Percentiles rank a stretch among this genome's conserved stretches.
phyloP scores from a whole-genome alignment of 2,888 invertebrate species.

The Standfussiana lucernea region DNA sequence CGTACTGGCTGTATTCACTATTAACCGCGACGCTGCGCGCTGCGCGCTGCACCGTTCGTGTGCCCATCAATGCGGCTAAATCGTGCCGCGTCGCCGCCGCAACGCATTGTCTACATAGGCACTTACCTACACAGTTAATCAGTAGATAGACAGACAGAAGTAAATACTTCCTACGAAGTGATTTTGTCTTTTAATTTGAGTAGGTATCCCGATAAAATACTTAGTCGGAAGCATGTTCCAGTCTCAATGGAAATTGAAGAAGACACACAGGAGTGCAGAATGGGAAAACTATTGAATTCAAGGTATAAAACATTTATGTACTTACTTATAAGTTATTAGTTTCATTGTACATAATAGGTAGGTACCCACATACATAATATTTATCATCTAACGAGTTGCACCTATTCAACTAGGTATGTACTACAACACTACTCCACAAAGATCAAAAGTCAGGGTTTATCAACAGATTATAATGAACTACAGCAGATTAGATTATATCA shows the following conservation, averaged over 20 bases:
- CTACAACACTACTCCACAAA: not conserved
- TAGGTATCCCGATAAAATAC: no score
- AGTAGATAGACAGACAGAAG: no score
- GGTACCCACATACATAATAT: not conserved
- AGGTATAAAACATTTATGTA: not conserved
- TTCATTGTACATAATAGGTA: not conserved
- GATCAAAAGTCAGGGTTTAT: constrained; percentile 15
- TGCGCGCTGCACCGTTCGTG: no score
- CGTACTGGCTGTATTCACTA: no score
- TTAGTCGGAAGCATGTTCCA: not conserved
- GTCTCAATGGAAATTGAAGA: not conserved
- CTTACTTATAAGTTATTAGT: no score
- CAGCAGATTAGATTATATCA: constrained; percentile 6
- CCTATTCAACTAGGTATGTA: not conserved
- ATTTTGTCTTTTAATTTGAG: no score
- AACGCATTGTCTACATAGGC: no score
- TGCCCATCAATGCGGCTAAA: no score
- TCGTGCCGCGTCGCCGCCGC: no score
- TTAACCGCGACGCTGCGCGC: no score
- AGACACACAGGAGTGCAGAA: not conserved
- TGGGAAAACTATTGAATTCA: not conserved
- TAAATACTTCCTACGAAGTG: no score
- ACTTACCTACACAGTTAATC: no score
- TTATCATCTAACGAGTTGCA: not conserved
- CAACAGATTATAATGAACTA: constrained; percentile 4